Percentiles rank a stretch among this genome's conserved stretches.
phyloP scores from a whole-genome alignment of 2,888 invertebrate species.

The Augiades crinisus region DNA sequence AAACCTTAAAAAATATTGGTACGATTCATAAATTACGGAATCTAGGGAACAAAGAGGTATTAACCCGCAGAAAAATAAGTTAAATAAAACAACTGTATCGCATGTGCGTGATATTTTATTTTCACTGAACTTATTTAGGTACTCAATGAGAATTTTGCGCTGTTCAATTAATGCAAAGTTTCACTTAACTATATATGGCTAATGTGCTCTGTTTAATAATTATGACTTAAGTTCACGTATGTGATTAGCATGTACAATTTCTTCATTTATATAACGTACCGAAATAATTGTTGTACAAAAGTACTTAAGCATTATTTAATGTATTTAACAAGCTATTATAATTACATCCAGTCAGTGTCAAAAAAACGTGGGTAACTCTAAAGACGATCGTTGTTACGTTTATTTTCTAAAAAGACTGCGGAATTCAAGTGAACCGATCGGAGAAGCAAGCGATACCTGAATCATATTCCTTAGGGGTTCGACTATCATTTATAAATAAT shows the following conservation, averaged over 20 bases:
- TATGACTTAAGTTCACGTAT: slow-evolving; percentile 56
- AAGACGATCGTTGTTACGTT: slow-evolving; percentile 18
- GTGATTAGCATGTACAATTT: slow-evolving; percentile 49
- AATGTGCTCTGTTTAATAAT: slow-evolving; percentile 67
- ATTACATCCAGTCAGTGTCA: slow-evolving; percentile 46
- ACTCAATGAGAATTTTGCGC: slow-evolving; percentile 60
- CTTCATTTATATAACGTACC: slow-evolving; percentile 54
- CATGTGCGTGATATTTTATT: slow-evolving; percentile 80
- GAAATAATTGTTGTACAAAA: slow-evolving; percentile 63
- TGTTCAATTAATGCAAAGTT: slow-evolving; percentile 66
- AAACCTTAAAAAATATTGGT: too few relatives aligned
- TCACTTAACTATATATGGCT: slow-evolving; percentile 66
- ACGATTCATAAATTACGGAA: too few relatives aligned
- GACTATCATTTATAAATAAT: slow-evolving; percentile 5
- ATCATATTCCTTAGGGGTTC: background rate
- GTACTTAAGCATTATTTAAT: slow-evolving; percentile 41
- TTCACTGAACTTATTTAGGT: slow-evolving; percentile 70
- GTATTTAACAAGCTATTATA: slow-evolving; percentile 32
- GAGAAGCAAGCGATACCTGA: slow-evolving; percentile 18
- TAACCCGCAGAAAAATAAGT: too few relatives aligned
- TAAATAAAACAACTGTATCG: slow-evolving; percentile 62
- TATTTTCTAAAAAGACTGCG: slow-evolving; percentile 6
- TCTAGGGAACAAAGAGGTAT: too few relatives aligned
- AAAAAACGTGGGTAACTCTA: slow-evolving; percentile 32
- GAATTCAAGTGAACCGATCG: slow-evolving; percentile 1